Conservation (phyloP, 2,113 vertebrate genomes). For the Antechinus stuartii region DNA sequence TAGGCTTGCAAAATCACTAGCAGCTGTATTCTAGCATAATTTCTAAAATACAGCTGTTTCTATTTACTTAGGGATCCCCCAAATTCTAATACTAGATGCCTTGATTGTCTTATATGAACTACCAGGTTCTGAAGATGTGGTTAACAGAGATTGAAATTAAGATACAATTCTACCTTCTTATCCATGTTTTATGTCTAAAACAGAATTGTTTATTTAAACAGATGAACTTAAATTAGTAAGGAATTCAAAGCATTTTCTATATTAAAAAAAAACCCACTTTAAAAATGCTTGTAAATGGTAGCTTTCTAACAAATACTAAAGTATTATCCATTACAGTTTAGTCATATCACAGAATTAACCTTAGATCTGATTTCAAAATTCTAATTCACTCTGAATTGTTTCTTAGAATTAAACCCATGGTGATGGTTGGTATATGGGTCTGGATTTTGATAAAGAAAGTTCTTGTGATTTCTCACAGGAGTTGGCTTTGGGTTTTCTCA, state of each 20-base stretch:
- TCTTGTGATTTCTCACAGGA: background rate
- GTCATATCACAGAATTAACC: background rate
- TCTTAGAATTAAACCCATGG: background rate
- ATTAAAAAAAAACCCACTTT: background rate
- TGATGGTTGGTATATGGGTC: background rate
- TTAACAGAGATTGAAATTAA: background rate
- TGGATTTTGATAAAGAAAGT: background rate
- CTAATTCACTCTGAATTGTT: background rate
- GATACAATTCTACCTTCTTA: background rate
- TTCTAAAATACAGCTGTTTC: background rate
- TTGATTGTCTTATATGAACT: background rate
- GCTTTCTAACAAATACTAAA: background rate
- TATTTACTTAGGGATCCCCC: background rate
- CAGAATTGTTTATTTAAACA: background rate
- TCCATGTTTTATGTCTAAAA: background rate
- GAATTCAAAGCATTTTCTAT: background rate
- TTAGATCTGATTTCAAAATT: background rate
- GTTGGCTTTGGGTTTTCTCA: background rate
- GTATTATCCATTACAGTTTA: background rate
- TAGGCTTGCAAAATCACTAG: background rate
- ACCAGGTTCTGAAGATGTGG: background rate
- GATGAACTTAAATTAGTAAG: background rate
- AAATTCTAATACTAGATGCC: background rate
- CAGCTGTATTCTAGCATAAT: background rate
- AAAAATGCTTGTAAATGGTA: background rate